phyloP scores from a whole-genome alignment of 2,113 vertebrate genomes.

The Prietella phreatophila region DNA sequence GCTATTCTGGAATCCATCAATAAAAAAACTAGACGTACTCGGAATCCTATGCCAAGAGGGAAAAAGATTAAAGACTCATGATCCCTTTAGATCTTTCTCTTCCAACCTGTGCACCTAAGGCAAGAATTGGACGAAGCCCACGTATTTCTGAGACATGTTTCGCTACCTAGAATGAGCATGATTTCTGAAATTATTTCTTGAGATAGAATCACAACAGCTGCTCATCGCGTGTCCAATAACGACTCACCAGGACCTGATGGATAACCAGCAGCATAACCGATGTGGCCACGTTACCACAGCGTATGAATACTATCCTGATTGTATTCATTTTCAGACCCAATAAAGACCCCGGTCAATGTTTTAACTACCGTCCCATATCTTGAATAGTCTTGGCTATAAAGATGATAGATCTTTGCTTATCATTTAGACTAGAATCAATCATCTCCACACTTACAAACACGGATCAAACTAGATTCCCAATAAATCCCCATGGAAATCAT shows the following conservation, averaged over 20 bases:
- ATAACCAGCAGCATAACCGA: neutral
- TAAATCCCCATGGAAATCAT: neutral
- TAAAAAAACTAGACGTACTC: neutral
- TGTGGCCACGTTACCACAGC: neutral
- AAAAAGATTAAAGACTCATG: neutral
- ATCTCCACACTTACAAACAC: neutral
- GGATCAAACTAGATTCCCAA: neutral
- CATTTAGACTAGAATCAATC: neutral
- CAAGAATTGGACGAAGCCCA: neutral
- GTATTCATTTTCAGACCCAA: neutral
- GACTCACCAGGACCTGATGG: neutral
- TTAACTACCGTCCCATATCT: neutral
- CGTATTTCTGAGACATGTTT: neutral
- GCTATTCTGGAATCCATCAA: neutral
- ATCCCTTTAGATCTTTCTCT: constrained; percentile 25
- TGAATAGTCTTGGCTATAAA: neutral
- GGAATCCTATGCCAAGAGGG: neutral
- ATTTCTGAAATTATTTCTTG: neutral
- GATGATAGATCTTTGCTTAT: no score
- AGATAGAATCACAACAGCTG: neutral
- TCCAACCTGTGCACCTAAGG: neutral
- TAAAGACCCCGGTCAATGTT: neutral
- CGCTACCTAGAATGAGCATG: neutral
- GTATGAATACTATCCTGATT: neutral
- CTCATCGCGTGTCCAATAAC: neutral